phyloP scores from a whole-genome alignment of 2,797 vertebrate genomes.

The Lycodopsis pacificus region DNA sequence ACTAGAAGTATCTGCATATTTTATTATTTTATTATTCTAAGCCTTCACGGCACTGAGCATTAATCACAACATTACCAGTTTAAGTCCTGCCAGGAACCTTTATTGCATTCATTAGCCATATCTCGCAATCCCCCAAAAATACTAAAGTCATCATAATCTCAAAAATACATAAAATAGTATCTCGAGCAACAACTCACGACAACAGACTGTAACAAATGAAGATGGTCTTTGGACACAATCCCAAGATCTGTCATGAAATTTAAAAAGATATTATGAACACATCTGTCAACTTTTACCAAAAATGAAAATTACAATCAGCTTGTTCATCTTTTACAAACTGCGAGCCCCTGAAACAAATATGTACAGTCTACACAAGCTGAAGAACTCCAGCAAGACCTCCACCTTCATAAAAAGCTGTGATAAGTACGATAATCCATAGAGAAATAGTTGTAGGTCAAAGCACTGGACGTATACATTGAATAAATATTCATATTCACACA shows the following conservation, averaged over 20 bases:
- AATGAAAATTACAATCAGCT: neutral
- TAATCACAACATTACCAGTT: neutral
- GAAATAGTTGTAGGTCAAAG: neutral
- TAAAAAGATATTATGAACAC: neutral
- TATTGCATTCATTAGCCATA: neutral
- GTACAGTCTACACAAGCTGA: neutral
- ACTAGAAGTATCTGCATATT: neutral
- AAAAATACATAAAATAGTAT: neutral
- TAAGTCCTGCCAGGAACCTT: neutral
- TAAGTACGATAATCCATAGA: neutral
- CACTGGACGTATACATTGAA: neutral
- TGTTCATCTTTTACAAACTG: neutral
- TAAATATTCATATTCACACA: constrained; percentile 14
- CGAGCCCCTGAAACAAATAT: neutral
- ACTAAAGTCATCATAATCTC: neutral
- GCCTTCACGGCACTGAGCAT: neutral
- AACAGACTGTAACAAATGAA: neutral
- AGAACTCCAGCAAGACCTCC: neutral
- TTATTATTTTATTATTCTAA: neutral
- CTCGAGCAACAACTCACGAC: neutral
- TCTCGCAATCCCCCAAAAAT: neutral
- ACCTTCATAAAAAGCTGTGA: neutral
- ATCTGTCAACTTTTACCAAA: neutral
- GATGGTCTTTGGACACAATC: neutral
- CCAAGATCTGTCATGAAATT: neutral